Evolutionary conservation across 2,113 vertebrate species (phyloP).

Genomic region (Dinomys branickii): DNA sequence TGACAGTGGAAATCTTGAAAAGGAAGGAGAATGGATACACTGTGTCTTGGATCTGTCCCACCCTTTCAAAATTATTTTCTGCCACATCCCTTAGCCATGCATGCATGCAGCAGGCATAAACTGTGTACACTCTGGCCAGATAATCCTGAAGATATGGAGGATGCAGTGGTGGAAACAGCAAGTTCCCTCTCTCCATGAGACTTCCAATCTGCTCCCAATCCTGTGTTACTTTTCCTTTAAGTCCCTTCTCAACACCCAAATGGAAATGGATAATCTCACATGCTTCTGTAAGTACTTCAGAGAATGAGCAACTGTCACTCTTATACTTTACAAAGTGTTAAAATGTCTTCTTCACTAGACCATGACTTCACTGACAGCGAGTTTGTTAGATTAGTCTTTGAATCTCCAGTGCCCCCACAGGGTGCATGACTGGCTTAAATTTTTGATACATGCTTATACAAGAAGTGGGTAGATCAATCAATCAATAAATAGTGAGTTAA

Average conservation of each 20-base stretch:
- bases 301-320: neutral
- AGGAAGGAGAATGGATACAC: neutral
- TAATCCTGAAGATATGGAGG: neutral
- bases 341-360: neutral
- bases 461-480: neutral
- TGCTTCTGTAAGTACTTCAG: neutral
- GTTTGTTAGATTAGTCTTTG: neutral
- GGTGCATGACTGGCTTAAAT: neutral
- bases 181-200: neutral
- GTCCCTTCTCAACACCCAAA: neutral
- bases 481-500: neutral
- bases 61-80: neutral
- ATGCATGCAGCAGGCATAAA: neutral
- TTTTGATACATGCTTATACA: neutral
- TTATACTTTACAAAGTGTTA: neutral
- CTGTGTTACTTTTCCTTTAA: neutral
- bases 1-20: neutral
- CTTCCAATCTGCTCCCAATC: neutral
- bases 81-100: neutral
- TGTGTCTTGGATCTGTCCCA: neutral
- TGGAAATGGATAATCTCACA: neutral
- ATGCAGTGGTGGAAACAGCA: neutral
- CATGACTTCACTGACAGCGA: neutral
- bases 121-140: too few relatives aligned
- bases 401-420: neutral